Base-by-base conservation (phyloP, 2,888 invertebrate genomes). In the Rapana venosa region DNA sequence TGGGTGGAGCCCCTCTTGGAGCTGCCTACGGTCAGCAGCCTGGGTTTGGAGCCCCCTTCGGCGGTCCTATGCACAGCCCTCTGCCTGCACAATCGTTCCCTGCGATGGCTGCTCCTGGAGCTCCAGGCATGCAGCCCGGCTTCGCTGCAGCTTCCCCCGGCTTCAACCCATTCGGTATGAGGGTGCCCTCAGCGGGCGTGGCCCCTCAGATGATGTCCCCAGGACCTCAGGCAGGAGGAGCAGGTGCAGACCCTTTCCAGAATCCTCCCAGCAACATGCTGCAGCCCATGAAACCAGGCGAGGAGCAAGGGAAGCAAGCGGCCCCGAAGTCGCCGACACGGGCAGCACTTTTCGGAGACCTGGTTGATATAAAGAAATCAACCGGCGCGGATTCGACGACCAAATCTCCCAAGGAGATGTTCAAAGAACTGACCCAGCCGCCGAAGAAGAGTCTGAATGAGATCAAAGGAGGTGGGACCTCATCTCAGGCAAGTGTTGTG, bases 401-500 rank as follows among this genome's bases (percentile, higher is more conserved):
- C 35, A 92, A 93, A 86, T 91, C 92, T 58, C 94, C 94, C 17
- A 94, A 94, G 89, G 93, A 94, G 36, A 92, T 95, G 92, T 95
- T 95, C 92, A 92, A 91, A 58, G 93, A 93, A 26, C 61, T 92
- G 61, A 92, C 88, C 85, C 61, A 92, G n/a, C 92, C 92, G 47
- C 91, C 93, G 15, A 95, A 94, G 91, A 94, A 93, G 91, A 92
- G 93, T 74, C 90, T 95, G 90, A 94, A 94, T 91, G 93, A 93
- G 86, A 84, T 95, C 90, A 92, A 93, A 87, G 90, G 88, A n/a
- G 85, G 58, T 32, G 30, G 30, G n/a, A 1, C 13, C 85, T 17
- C 85, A 13, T 15, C 85, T 15, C 56, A 90, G 89, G 90, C 91
- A 91, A 90, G 87, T 89, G 56, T 17, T 77, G 36, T 83, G 4